Percentiles rank a stretch among this genome's conserved stretches.
These are phyloP conservation scores for Actinopyga echinites DNA, from an alignment of 53 echinoderm and acorn worm species.

Conservation along the genomic window DNA sequence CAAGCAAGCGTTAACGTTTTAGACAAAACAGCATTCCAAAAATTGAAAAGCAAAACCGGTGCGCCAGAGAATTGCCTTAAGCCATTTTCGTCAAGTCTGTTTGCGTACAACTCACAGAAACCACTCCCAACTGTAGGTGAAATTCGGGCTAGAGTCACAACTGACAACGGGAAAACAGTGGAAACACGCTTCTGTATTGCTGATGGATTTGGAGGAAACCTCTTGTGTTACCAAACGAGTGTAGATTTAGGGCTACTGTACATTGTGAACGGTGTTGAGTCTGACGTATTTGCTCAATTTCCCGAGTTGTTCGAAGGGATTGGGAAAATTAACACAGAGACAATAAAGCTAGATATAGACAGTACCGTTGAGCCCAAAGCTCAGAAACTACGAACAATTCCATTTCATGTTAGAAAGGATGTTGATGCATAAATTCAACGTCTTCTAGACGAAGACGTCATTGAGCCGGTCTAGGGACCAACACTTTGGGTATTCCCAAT, in stretches of 20 bases:
- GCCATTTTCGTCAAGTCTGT: not conserved
- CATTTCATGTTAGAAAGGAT: conserved; percentile 63
- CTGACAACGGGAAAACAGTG: too few species aligned
- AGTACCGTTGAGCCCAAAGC: conserved; percentile 43
- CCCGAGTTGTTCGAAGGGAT: conserved; percentile 45
- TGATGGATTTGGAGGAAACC: too few species aligned
- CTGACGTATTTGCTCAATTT: not conserved
- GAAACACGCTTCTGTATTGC: too few species aligned
- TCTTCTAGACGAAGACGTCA: conserved; percentile 52
- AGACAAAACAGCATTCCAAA: conserved; percentile 11
- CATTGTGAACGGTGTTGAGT: too few species aligned
- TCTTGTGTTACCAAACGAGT: too few species aligned
- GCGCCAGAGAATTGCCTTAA: not conserved
- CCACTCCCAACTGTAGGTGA: conserved; percentile 27
- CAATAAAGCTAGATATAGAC: conserved; percentile 62
- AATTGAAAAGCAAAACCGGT: not conserved
- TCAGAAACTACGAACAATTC: conserved; percentile 59
- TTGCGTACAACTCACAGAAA: conserved; percentile 31
- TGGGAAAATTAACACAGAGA: conserved; percentile 59
- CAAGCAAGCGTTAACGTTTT: conserved; percentile 36
- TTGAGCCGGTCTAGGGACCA: conserved; percentile 59
- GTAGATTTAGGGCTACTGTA: not conserved
- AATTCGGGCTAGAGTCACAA: too few species aligned
- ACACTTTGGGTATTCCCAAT: conserved; percentile 61
- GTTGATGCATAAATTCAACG: conserved; percentile 56